These are phyloP conservation scores for Acanthurus leucopareius DNA, from an alignment of 2,797 vertebrate species.

Conservation along the genomic window DNA sequence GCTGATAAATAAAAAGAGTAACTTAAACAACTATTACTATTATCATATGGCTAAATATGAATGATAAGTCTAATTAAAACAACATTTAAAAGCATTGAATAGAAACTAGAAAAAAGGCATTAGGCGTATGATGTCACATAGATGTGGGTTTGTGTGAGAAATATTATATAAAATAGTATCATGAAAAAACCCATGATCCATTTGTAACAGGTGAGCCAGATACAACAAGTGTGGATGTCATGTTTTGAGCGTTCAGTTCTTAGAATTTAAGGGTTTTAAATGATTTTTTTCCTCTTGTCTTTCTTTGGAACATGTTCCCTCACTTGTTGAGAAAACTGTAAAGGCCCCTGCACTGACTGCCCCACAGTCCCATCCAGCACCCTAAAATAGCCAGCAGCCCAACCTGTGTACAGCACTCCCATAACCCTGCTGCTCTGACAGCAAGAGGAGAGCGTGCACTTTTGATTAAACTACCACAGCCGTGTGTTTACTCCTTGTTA, in stretches of 20 bases:
- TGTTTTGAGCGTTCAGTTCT: conserved; percentile 1
- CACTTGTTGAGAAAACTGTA: neutral
- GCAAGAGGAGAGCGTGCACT: conserved; percentile 64
- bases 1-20: neutral
- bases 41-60: neutral
- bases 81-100: neutral
- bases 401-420: conserved; percentile 65
- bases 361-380: conserved; percentile 22
- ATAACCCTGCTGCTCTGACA: conserved; percentile 64
- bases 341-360: conserved; percentile 20
- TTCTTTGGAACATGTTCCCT: conserved; percentile 7
- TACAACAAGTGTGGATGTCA: neutral
- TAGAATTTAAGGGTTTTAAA: neutral
- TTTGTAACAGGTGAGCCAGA: conserved; percentile 6
- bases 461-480: conserved; percentile 81
- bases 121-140: conserved; percentile 73
- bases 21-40: neutral
- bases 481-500: conserved; percentile 80
- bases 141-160: conserved; percentile 48
- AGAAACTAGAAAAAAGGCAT: neutral
- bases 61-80: neutral
- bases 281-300: neutral
- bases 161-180: neutral
- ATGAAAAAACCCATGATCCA: conserved; percentile 26
- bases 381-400: conserved; percentile 25